phyloP scores from a whole-genome alignment of 2,113 vertebrate species.

The Bettongia penicillata region DNA sequence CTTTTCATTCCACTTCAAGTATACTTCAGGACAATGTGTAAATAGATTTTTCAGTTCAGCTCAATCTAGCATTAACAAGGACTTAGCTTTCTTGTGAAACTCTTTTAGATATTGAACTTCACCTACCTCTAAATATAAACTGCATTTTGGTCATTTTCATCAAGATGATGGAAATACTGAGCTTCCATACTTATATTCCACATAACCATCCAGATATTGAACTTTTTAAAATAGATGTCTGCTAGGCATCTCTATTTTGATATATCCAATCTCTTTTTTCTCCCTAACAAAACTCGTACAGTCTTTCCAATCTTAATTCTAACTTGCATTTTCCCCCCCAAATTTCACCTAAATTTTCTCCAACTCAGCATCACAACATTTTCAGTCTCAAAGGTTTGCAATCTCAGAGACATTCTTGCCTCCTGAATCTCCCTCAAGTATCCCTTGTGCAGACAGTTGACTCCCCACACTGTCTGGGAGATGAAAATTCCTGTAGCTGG shows the following conservation, averaged over 20 bases:
- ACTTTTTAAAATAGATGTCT: not conserved
- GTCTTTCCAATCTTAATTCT: not conserved
- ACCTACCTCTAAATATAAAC: constrained; percentile 30
- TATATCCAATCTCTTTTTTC: not conserved
- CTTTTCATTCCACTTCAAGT: not conserved
- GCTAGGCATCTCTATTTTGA: not conserved
- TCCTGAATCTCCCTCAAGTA: not conserved
- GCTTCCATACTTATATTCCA: not conserved
- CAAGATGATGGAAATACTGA: not conserved
- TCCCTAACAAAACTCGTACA: not conserved
- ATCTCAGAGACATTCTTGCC: not conserved
- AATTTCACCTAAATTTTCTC: not conserved
- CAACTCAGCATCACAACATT: not conserved
- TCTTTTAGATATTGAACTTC: not conserved
- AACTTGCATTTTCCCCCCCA: not conserved
- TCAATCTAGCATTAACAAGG: not conserved
- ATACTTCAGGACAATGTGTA: not conserved
- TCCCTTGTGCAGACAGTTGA: too few species aligned
- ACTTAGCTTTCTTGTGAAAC: not conserved
- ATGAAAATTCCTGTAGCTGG: too few species aligned
- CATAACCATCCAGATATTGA: not conserved
- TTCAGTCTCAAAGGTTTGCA: not conserved
- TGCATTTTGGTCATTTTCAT: not conserved
- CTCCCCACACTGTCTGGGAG: too few species aligned
- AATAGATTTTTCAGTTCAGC: not conserved